Base-by-base conservation (phyloP, 2,113 vertebrate species). In the Condylura cristata region DNA sequence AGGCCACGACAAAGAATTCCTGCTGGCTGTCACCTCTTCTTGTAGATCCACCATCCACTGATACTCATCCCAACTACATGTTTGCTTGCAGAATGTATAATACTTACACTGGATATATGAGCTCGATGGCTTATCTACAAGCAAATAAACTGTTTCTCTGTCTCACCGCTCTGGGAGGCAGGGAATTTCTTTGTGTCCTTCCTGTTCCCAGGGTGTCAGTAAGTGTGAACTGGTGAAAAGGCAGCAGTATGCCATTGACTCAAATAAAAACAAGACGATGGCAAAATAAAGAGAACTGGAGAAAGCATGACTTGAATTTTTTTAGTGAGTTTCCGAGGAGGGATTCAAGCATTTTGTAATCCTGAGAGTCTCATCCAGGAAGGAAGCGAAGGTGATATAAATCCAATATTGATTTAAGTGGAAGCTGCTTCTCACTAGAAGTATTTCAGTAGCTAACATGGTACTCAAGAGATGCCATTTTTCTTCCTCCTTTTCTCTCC, bases 381-480 rank as follows among this genome's bases (percentile, higher is more conserved):
- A 61, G 30, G 17, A 85, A 88, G 17, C 44, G 39, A 41, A 58
- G 30, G 70, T 3, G 4, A 66, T 26, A 70, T n/a, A 61, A 80
- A 39, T 68, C 44, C 41, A n/a, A 89, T 53, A 48, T 32, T 12
- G 26, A 6, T 20, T 80, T 68, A 44, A 37, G 12, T 8, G 46
- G 18, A 94, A 58, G 44, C 24, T n/a, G 9, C 10, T 72, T 95
- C 68, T 82, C 41, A 68, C 14, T 11, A 18, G 65, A 48, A 89
- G 12, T 2, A 24, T 37, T 18, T n/a, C 26, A 53, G 26, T 4
- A n/a, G 32, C 20, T 18, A 80, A 46, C 11, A 24, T 24, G 63
- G 12, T 4, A 56, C 24, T 20, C 5, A 61, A 24, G 32, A 60
- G 17, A 6, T 65, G 6, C 7, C 32, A 53, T 76, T 61, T 58